Evolutionary conservation across 1,140 invertebrate species (phyloP).

Genomic region (Cataglyphis hispanica): DNA sequence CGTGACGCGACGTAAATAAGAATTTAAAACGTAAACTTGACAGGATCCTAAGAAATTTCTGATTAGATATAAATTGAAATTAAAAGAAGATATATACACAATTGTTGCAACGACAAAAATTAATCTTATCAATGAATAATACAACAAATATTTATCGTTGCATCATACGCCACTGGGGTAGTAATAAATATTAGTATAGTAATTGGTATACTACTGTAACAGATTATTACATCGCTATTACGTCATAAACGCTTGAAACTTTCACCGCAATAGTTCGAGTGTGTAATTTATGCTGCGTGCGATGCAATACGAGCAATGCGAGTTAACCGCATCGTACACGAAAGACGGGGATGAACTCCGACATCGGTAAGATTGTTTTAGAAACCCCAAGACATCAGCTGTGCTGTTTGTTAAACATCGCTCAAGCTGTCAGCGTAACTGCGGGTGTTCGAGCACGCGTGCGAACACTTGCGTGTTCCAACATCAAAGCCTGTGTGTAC

Average conservation of each 20-base stretch:
- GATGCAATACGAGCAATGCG: constrained; percentile 2
- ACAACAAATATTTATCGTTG: constrained; percentile 1
- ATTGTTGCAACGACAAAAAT: background rate
- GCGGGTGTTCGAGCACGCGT: constrained; percentile 34
- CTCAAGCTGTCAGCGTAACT: constrained; percentile 75
- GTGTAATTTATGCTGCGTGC: constrained; percentile 12
- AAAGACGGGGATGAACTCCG: constrained; percentile 74
- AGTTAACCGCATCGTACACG: constrained; percentile 18
- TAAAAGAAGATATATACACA: background rate
- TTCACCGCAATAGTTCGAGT: constrained; percentile 8
- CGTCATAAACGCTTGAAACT: background rate
- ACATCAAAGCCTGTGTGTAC: constrained; percentile 9
- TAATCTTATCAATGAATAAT: background rate
- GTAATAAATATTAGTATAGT: background rate
- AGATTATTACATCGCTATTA: constrained; percentile 4
- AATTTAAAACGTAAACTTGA: constrained; percentile 13
- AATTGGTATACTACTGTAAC: background rate
- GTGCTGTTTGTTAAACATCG: constrained; percentile 79
- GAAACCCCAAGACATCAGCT: constrained; percentile 73
- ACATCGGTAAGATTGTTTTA: constrained; percentile 72
- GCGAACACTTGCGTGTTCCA: constrained; percentile 2
- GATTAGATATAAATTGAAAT: background rate
- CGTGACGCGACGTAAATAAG: background rate
- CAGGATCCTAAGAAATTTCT: background rate
- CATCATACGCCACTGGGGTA: background rate